Evolutionary conservation across 2,113 vertebrate genomes (phyloP).

Genomic region (Seriola quinqueradiata): DNA sequence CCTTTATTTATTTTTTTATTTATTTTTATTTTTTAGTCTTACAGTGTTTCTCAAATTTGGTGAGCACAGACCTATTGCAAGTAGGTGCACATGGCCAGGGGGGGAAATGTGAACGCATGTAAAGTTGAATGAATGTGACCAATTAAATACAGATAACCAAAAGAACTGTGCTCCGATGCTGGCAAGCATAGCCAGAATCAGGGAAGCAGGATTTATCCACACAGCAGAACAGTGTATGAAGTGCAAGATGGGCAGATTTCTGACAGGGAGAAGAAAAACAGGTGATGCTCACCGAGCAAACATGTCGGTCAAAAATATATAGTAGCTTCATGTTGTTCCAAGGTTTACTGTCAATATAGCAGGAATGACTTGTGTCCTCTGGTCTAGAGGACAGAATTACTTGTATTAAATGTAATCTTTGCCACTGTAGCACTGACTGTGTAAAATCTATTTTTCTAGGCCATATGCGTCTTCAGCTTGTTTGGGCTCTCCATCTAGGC

Average conservation of each 20-base stretch:
- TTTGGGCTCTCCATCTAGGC: conserved; percentile 67
- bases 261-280: too few species aligned
- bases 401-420: conserved; percentile 12
- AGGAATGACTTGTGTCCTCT: neutral
- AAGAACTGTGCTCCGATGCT: too few species aligned
- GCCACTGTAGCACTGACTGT: conserved; percentile 28
- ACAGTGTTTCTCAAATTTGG: too few species aligned
- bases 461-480: conserved; percentile 58
- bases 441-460: conserved; percentile 68
- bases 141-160: too few species aligned
- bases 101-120: too few species aligned
- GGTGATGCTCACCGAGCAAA: too few species aligned
- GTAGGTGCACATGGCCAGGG: too few species aligned
- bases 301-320: neutral
- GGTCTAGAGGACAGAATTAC: neutral
- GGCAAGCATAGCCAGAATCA: too few species aligned
- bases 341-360: neutral
- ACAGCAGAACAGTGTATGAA: neutral
- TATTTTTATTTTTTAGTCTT: too few species aligned
- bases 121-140: too few species aligned
- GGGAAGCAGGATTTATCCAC: neutral
- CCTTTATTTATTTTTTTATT: too few species aligned
- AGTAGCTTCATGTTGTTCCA: neutral
- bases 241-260: neutral
- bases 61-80: too few species aligned